A percentile compares a stretch with the other conserved stretches of the same genome.
These are phyloP conservation scores for Tragelaphus imberbis DNA, from an alignment of 2,113 vertebrate genomes.

Conservation along the genomic window DNA sequence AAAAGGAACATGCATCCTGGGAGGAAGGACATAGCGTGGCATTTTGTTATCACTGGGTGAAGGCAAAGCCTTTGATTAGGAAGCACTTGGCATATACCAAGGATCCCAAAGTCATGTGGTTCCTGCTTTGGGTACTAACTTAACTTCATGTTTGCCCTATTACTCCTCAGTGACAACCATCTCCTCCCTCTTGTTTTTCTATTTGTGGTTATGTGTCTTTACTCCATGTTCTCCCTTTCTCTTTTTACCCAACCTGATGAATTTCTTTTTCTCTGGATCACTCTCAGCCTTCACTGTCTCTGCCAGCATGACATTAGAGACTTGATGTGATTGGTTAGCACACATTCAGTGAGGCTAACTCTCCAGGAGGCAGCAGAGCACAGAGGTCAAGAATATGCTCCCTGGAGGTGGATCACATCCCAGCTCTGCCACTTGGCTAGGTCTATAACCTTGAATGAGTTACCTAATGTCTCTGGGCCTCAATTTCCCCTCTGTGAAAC, in stretches of 20 bases:
- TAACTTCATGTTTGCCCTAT: background rate
- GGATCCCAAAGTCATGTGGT: background rate
- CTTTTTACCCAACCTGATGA: background rate
- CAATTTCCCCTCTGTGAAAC: background rate
- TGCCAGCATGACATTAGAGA: background rate
- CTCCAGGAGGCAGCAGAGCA: background rate
- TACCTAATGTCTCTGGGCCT: background rate
- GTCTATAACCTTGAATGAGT: background rate
- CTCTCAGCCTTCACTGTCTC: background rate
- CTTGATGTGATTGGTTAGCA: too few species aligned
- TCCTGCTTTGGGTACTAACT: too few species aligned
- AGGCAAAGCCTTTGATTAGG: background rate
- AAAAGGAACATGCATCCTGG: background rate
- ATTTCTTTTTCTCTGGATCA: background rate
- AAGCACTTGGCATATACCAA: background rate
- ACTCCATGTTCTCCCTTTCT: background rate
- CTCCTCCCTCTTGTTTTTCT: background rate
- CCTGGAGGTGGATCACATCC: background rate
- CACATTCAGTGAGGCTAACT: background rate
- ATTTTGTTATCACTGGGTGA: background rate
- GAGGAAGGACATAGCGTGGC: rapidly evolving
- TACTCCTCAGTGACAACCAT: background rate
- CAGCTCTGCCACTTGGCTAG: background rate
- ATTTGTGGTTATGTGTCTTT: background rate
- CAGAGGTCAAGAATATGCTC: background rate